Evolutionary conservation across 2,888 invertebrate species (phyloP).

Genomic region (Lacanobia wlatinum): DNA sequence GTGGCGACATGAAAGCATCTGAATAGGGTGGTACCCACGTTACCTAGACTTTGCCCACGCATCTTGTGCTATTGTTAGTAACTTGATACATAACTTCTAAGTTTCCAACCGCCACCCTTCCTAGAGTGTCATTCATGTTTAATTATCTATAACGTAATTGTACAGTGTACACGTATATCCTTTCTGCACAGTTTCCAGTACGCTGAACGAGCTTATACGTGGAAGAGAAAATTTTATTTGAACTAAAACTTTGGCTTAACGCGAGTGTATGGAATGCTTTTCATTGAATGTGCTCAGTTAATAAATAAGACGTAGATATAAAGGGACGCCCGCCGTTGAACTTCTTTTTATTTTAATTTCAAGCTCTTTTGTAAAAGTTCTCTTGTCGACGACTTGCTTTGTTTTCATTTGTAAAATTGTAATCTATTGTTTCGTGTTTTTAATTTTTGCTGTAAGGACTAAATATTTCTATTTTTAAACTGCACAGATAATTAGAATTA

Average conservation of each 20-base stretch:
- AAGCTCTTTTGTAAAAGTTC: slow-evolving; percentile 45
- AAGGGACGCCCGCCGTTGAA: slow-evolving; percentile 27
- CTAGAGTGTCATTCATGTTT: slow-evolving; percentile 57
- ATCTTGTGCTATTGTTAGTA: slow-evolving; percentile 59
- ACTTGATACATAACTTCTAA: slow-evolving; percentile 60
- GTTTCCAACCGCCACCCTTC: slow-evolving; percentile 56
- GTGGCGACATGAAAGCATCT: slow-evolving; percentile 30
- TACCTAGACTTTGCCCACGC: slow-evolving; percentile 48
- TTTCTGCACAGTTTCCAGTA: slow-evolving; percentile 30
- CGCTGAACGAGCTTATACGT: slow-evolving; percentile 32
- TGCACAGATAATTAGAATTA: slow-evolving; percentile 3
- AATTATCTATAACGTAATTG: slow-evolving; percentile 60
- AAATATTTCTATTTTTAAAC: slow-evolving; percentile 12
- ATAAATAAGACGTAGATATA: slow-evolving; percentile 41
- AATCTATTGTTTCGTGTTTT: slow-evolving; percentile 50
- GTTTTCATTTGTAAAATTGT: slow-evolving; percentile 51
- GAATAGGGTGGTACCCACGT: slow-evolving; percentile 39
- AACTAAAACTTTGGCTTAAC: slow-evolving; percentile 38
- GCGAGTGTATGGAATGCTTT: slow-evolving; percentile 25
- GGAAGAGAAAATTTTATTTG: slow-evolving; percentile 41
- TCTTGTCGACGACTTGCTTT: slow-evolving; percentile 50
- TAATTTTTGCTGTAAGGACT: slow-evolving; percentile 17
- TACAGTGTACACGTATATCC: slow-evolving; percentile 44
- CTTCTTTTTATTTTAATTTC: slow-evolving; percentile 40
- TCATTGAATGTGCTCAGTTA: slow-evolving; percentile 38